Evolutionary conservation across 2,888 invertebrate species (phyloP).

Genomic region (Arctia plantaginis): DNA sequence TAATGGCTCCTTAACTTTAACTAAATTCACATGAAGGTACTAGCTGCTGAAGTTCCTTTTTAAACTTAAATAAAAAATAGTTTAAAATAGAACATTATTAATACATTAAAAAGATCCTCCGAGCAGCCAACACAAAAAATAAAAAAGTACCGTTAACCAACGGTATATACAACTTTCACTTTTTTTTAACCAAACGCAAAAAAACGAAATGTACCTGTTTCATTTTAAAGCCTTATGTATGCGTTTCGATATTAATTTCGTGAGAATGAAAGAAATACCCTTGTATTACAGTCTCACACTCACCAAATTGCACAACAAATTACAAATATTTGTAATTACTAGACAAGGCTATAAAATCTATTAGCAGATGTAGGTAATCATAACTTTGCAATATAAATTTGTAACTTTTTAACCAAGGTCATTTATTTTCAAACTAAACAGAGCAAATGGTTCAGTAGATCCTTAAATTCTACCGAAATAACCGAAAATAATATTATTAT

Average conservation of each 20-base stretch:
- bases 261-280: neutral
- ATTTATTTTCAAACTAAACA: no score
- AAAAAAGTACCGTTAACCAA: constrained; percentile 42
- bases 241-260: neutral
- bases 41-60: neutral
- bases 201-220: neutral
- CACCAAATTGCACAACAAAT: neutral
- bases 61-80: neutral
- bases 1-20: neutral
- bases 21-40: neutral
- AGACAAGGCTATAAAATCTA: constrained; percentile 43
- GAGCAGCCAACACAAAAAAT: constrained; percentile 12
- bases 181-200: constrained; percentile 36
- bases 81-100: neutral
- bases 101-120: constrained; percentile 1
- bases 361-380: constrained; percentile 34
- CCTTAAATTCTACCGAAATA: neutral
- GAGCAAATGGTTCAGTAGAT: neutral
- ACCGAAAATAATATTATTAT: neutral
- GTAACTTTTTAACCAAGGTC: neutral
- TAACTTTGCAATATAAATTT: constrained; percentile 19
- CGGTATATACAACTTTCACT: constrained; percentile 56
- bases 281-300: neutral
- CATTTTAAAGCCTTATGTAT: neutral
- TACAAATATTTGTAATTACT: neutral